A percentile compares a stretch with the other conserved stretches of the same genome.
Conservation (phyloP, 1,140 invertebrate genomes). For the Pogonus chalceus region DNA sequence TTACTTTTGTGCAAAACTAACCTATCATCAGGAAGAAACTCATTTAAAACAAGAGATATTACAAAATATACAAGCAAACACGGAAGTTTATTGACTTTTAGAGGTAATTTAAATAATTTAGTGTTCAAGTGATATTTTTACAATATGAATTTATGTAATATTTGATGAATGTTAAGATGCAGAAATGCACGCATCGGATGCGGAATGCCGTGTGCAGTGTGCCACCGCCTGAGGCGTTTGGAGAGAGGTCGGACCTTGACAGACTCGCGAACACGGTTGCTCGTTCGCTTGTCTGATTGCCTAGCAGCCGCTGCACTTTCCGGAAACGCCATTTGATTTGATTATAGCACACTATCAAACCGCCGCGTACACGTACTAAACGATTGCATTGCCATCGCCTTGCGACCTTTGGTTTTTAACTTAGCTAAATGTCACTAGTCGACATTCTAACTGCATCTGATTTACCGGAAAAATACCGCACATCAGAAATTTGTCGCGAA, state of each 20-base stretch:
- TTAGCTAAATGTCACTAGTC: conserved; percentile 25
- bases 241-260: conserved; percentile 6
- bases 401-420: conserved; percentile 20
- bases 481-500: too few species aligned
- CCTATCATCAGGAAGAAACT: too few species aligned
- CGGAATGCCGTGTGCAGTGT: conserved; percentile 2
- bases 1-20: too few species aligned
- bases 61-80: too few species aligned
- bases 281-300: background rate
- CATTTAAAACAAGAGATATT: too few species aligned
- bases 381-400: conserved; percentile 2
- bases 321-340: conserved; percentile 5
- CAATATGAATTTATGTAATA: too few species aligned
- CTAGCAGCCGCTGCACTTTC: background rate
- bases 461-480: background rate
- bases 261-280: background rate
- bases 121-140: too few species aligned
- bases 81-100: too few species aligned
- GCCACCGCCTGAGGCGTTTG: background rate
- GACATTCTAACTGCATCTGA: conserved; percentile 19
- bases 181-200: background rate
- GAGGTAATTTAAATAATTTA: too few species aligned
- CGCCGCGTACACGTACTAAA: too few species aligned
- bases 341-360: conserved; percentile 7
- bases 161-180: too few species aligned